Percentiles rank a stretch among this genome's conserved stretches.
Evolutionary conservation across 2,113 vertebrate species (phyloP).

Genomic region (Oostethus manadensis): DNA sequence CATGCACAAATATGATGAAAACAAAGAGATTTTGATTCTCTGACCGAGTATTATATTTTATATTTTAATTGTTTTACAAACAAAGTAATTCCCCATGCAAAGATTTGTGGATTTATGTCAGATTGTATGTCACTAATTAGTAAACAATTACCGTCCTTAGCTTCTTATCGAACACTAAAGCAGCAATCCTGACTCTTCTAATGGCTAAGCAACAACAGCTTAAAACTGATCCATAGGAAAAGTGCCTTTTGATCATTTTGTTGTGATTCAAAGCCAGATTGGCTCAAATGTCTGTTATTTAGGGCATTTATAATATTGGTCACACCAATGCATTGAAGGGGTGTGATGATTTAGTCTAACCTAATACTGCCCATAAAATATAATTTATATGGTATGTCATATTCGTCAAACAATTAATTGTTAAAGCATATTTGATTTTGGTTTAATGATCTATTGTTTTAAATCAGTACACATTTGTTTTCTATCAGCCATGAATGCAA

Average conservation of each 20-base stretch:
- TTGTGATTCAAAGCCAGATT: not conserved
- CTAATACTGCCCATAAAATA: too few species aligned
- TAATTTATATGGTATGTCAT: too few species aligned
- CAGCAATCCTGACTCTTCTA: not conserved
- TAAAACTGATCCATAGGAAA: not conserved
- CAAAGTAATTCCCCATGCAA: not conserved
- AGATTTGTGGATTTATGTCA: not conserved
- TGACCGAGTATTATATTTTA: too few species aligned
- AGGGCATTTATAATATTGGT: too few species aligned
- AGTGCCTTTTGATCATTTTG: not conserved
- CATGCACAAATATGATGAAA: too few species aligned
- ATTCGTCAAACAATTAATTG: too few species aligned
- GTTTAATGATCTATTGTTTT: too few species aligned
- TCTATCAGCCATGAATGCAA: not conserved
- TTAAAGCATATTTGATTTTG: too few species aligned
- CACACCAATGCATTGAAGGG: too few species aligned
- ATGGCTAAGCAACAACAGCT: not conserved
- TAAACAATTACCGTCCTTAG: not conserved
- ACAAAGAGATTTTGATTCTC: too few species aligned
- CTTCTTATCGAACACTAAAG: not conserved
- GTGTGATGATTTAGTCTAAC: too few species aligned
- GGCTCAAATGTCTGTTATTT: not conserved
- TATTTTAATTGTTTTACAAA: constrained; percentile 1
- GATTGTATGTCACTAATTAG: not conserved
- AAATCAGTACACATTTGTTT: too few species aligned